Evolutionary conservation across 2,888 invertebrate genomes (phyloP).

Genomic region (Heliconius hortense): DNA sequence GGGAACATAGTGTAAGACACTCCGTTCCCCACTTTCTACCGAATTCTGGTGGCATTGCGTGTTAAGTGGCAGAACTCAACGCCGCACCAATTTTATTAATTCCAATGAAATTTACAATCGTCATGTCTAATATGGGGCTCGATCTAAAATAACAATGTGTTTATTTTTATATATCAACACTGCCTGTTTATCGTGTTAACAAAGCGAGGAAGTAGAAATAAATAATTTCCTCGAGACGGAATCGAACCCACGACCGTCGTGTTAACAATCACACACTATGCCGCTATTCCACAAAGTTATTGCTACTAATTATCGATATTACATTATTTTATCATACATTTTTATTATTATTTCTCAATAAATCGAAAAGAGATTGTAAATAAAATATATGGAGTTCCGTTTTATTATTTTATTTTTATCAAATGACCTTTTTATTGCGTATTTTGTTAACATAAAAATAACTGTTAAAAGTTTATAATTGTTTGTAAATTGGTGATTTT

Average conservation of each 20-base stretch:
- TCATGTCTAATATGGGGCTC: not conserved
- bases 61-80: no score
- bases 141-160: not conserved
- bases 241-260: not conserved
- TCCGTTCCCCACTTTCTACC: no score
- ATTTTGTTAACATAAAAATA: conserved; percentile 7
- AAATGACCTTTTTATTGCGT: conserved; percentile 2
- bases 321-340: not conserved
- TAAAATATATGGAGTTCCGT: not conserved
- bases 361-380: conserved; percentile 1
- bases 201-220: not conserved
- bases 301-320: not conserved
- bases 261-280: not conserved
- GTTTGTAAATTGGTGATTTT: no score
- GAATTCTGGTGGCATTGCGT: no score
- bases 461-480: not conserved
- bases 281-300: not conserved
- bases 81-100: not conserved
- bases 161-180: no score
- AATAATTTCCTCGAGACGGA: not conserved
- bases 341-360: conserved; percentile 1
- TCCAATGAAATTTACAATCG: not conserved
- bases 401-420: conserved; percentile 2
- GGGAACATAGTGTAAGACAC: no score
- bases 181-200: no score